Base-by-base conservation (phyloP, 2,113 vertebrate species). In the Xiphias gladius region DNA sequence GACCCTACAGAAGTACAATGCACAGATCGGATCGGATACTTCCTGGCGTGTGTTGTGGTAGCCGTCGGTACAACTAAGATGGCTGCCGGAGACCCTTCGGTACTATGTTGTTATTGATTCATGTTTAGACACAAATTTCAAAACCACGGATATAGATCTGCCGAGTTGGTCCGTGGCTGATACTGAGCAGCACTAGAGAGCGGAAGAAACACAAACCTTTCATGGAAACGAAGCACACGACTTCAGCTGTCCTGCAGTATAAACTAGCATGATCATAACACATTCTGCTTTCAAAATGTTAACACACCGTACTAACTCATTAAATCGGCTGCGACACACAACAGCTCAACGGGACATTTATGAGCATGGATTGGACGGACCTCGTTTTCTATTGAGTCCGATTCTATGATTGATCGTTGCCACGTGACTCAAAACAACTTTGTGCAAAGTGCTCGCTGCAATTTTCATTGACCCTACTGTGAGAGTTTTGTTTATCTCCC, bases 61-160 rank as follows among this genome's bases (percentile, higher is more conserved):
- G 78, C 82, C 75, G 77, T 30, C 52, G 61, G 41, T 70, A 82
- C 86, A 83, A 57, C 79, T 87, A 94, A 93, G 80, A 94, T 93
- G 92, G 92, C 93, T 30, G 91, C 87, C 80, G 41, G 13, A 48
- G 22, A 77, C 14, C 73, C 7, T 1, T 59, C 20, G 2, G 2
- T 12, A 11, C 2, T 6, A 3, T 41, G 63, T 57, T 70, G 24
- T 65, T 67, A 46, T 30, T 11, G 20, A 30, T 64, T 52, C 0
- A 7, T 20, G 50, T 62, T 54, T 2, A 22, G 3, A 35, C 3
- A 30, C 52, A 75, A 16, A 1, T 13, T 9, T 1, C 0, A 39
- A 43, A 64, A 39, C 1, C 6, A 64, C 0, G 48, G 65, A 22
- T 13, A 41, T 7, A 28, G 1, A 19, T 41, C 1, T 5, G n/a